Conservation (phyloP, 1,140 invertebrate genomes). For the Sesamia nonagrioides region DNA sequence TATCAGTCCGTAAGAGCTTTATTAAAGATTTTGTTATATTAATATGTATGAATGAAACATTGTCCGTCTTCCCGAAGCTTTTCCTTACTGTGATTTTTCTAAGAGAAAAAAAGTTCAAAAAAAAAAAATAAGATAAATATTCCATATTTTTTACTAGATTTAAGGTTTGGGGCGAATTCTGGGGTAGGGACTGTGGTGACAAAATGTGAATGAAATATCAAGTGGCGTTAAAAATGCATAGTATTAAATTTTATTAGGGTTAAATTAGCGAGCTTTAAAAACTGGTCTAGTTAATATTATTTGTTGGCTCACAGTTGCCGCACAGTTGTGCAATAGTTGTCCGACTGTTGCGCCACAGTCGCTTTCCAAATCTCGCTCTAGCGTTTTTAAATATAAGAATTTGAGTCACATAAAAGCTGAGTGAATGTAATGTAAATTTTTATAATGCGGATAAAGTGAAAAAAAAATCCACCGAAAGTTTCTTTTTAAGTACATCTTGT, state of each 20-base stretch:
- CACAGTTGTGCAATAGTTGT: not conserved
- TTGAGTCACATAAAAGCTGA: conserved; percentile 22
- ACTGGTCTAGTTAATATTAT: not conserved
- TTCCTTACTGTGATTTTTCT: conserved; percentile 39
- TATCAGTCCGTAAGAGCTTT: conserved; percentile 4
- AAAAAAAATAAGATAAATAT: conserved; percentile 12
- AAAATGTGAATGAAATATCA: not conserved
- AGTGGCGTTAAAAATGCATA: not conserved
- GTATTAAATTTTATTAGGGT: conserved; percentile 35
- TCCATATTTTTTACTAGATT: conserved; percentile 40
- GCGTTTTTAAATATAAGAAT: conserved; percentile 23
- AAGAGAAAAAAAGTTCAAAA: conserved; percentile 10
- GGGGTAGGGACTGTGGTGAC: not conserved
- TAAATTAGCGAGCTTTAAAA: conserved; percentile 33
- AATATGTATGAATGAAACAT: not conserved
- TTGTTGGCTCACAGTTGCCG: conserved; percentile 9
- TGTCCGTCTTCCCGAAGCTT: conserved; percentile 13
- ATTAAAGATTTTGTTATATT: conserved; percentile 16
- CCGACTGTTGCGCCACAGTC: conserved; percentile 21
- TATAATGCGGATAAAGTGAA: conserved; percentile 41
- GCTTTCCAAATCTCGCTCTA: conserved; percentile 5
- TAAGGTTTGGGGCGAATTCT: not conserved
- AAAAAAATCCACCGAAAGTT: conserved; percentile 59
- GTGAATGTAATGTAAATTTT: conserved; percentile 28
- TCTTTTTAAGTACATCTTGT: conserved; percentile 48